Evolutionary conservation across 2,888 invertebrate genomes (phyloP).

Genomic region (Drosophila ustulata): DNA sequence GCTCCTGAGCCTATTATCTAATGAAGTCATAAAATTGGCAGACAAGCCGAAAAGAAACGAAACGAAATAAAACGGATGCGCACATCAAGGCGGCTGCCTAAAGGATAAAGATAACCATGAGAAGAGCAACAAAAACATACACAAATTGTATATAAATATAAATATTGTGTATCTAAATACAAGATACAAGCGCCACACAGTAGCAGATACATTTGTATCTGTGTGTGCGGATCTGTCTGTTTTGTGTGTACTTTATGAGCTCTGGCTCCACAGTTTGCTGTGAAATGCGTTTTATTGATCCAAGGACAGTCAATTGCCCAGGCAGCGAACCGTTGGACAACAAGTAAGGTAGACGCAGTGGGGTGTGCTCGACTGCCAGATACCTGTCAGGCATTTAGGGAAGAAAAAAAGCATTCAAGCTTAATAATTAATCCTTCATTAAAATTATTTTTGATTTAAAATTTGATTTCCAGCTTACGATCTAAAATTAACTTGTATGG

Average conservation of each 20-base stretch:
- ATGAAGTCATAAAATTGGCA: slow-evolving; percentile 69
- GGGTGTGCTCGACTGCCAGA: not conserved
- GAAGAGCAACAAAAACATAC: slow-evolving; percentile 11
- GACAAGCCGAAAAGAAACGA: slow-evolving; percentile 19
- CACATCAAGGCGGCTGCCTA: slow-evolving; percentile 37
- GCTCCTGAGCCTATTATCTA: slow-evolving; percentile 57
- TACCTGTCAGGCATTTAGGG: too few relatives aligned
- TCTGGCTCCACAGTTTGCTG: slow-evolving; percentile 29
- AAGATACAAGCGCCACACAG: slow-evolving; percentile 4
- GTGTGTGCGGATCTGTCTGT: slow-evolving; percentile 5
- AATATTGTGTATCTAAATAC: slow-evolving; percentile 5
- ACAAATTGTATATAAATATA: slow-evolving; percentile 11
- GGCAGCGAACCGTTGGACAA: slow-evolving; percentile 16
- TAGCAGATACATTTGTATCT: slow-evolving; percentile 10
- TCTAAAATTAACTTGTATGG: too few relatives aligned
- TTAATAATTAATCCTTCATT: too few relatives aligned
- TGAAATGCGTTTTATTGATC: slow-evolving; percentile 73
- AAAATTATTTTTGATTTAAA: too few relatives aligned
- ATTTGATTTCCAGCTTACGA: too few relatives aligned
- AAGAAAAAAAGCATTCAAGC: too few relatives aligned
- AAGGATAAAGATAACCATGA: slow-evolving; percentile 2
- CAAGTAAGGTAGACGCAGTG: not conserved
- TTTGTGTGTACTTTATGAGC: slow-evolving; percentile 28
- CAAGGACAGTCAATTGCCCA: slow-evolving; percentile 63
- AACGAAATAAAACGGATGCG: slow-evolving; percentile 34